A percentile compares a stretch with the other conserved stretches of the same genome.
phyloP scores from a whole-genome alignment of 2,797 vertebrate genomes.

The Trachops cirrhosus region DNA sequence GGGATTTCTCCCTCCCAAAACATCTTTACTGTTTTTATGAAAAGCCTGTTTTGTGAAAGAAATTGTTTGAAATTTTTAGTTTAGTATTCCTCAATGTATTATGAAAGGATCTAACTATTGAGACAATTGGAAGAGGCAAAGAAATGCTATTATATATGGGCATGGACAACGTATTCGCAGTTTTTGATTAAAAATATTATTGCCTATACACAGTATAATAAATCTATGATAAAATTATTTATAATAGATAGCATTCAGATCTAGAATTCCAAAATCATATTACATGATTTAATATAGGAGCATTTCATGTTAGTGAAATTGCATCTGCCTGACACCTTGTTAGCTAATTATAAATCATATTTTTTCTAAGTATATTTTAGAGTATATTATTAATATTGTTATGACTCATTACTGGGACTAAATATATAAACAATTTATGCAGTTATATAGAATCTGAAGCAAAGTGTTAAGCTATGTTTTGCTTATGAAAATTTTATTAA shows the following conservation, averaged over 20 bases:
- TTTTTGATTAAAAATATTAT: background rate
- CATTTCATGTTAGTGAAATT: background rate
- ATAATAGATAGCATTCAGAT: background rate
- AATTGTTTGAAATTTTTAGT: background rate
- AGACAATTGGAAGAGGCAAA: background rate
- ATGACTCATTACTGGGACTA: background rate
- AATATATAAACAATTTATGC: background rate
- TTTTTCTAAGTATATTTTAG: background rate
- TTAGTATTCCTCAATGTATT: background rate
- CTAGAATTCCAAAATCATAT: background rate
- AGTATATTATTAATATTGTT: background rate
- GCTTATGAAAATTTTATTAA: background rate
- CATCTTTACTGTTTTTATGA: background rate
- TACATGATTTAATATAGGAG: background rate
- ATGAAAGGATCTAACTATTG: background rate
- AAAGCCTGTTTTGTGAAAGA: background rate
- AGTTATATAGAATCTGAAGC: background rate
- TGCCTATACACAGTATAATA: background rate
- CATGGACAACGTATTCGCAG: background rate
- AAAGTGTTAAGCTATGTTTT: background rate
- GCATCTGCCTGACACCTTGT: background rate
- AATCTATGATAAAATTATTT: background rate
- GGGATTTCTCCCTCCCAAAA: background rate
- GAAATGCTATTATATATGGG: background rate
- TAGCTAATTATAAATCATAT: background rate